phyloP scores from a whole-genome alignment of 2,888 invertebrate species.

The Exocentrus adspersus region DNA sequence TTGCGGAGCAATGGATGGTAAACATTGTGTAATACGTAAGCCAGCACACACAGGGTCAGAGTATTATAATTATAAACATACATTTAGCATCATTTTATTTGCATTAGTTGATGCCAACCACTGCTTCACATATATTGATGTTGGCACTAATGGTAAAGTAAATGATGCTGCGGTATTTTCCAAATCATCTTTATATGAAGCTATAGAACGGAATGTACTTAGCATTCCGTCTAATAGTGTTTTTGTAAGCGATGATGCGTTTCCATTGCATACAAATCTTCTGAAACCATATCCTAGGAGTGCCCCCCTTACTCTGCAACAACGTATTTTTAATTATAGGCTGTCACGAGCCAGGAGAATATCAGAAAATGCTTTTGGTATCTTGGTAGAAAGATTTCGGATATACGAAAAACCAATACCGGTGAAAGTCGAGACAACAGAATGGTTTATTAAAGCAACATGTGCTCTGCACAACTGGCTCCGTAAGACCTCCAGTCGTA shows the following conservation, averaged over 20 bases:
- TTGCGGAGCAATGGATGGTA: slow-evolving; percentile 25
- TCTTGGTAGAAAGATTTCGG: slow-evolving; percentile 40
- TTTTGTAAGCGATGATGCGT: slow-evolving; percentile 38
- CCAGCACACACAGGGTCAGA: slow-evolving; percentile 3
- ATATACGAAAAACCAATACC: slow-evolving; percentile 27
- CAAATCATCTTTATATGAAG: slow-evolving; percentile 23
- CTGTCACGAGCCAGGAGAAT: slow-evolving; percentile 2
- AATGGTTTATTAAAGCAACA: slow-evolving; percentile 39
- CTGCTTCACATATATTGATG: slow-evolving; percentile 16
- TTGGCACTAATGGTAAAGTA: slow-evolving; percentile 23
- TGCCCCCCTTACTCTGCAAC: background rate
- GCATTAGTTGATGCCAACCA: slow-evolving; percentile 24
- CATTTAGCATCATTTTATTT: slow-evolving; percentile 19
- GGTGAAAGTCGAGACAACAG: slow-evolving; percentile 26
- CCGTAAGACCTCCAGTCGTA: slow-evolving; percentile 10
- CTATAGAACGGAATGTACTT: slow-evolving; percentile 18
- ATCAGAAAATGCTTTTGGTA: slow-evolving; percentile 45
- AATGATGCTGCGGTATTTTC: slow-evolving; percentile 23
- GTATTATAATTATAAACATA: slow-evolving; percentile 12
- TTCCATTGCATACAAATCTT: slow-evolving; percentile 39
- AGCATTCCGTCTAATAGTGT: slow-evolving; percentile 10
- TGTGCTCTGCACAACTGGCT: slow-evolving; percentile 48
- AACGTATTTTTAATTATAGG: background rate
- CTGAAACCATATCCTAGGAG: slow-evolving; percentile 31
- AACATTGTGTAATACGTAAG: slow-evolving; percentile 36